Conservation (phyloP, 2,113 vertebrate species). For the Leptodactylus fuscus region DNA sequence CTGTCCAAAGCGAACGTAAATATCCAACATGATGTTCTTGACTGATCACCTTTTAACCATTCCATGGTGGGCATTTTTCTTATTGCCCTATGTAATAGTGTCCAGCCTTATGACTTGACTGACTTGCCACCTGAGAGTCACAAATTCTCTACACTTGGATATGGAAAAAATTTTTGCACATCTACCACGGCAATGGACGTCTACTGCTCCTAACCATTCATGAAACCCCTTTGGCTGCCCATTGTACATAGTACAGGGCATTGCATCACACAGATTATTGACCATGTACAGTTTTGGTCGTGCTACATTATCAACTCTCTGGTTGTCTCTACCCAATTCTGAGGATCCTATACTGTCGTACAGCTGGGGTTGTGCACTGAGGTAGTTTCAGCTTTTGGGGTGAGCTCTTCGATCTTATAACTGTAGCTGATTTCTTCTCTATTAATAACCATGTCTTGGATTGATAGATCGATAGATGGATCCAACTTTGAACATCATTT, state of each 20-base stretch:
- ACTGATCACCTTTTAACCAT: not conserved
- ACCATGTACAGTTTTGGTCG: not conserved
- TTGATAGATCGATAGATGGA: too few species aligned
- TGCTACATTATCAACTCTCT: not conserved
- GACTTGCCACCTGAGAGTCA: too few species aligned
- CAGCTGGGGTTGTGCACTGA: slow-evolving; percentile 12
- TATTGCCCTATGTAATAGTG: not conserved
- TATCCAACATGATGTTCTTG: not conserved
- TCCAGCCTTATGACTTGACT: too few species aligned
- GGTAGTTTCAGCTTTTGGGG: too few species aligned
- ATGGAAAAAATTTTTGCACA: too few species aligned
- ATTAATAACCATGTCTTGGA: not conserved
- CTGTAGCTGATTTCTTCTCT: not conserved
- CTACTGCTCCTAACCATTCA: not conserved
- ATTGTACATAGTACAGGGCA: too few species aligned
- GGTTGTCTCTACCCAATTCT: not conserved
- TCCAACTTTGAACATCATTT: too few species aligned
- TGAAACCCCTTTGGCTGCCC: not conserved
- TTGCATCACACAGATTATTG: not conserved
- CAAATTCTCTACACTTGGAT: too few species aligned
- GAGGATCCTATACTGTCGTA: not conserved
- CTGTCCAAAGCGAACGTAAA: not conserved
- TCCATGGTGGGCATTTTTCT: not conserved
- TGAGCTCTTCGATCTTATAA: not conserved
- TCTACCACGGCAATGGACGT: too few species aligned